Evolutionary conservation across 2,797 vertebrate genomes (phyloP).

Genomic region (Gephyroberyx darwinii): DNA sequence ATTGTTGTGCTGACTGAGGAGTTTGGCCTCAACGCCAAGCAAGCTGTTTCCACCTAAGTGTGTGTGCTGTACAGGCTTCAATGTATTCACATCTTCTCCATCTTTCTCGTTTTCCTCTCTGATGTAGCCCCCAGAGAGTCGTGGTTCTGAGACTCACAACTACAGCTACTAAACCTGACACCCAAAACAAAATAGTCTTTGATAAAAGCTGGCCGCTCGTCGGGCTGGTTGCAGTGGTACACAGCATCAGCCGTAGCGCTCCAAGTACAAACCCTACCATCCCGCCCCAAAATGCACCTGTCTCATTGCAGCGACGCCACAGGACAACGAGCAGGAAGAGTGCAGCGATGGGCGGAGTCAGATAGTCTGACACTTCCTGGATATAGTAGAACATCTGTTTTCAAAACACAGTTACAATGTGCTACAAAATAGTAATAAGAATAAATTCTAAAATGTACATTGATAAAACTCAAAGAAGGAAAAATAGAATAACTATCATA

Average conservation of each 20-base stretch:
- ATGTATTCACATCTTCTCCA: neutral
- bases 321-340: constrained; percentile 93
- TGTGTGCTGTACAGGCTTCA: constrained; percentile 31
- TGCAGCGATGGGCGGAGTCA: constrained; percentile 94
- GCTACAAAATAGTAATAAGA: too few species aligned
- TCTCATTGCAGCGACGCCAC: constrained; percentile 95
- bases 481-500: too few species aligned
- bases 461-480: too few species aligned
- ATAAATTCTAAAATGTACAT: too few species aligned
- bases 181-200: constrained; percentile 91
- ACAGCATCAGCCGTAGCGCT: constrained; percentile 84
- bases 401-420: too few species aligned
- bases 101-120: constrained; percentile 29
- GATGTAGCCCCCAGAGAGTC: constrained; percentile 87
- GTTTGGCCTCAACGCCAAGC: neutral
- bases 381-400: constrained; percentile 98
- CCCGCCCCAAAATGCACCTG: constrained; percentile 93
- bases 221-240: constrained; percentile 89
- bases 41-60: constrained; percentile 1
- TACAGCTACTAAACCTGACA: constrained; percentile 84
- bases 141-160: constrained; percentile 89
- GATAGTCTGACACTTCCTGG: constrained; percentile 92
- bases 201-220: constrained; percentile 89
- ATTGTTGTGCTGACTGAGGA: constrained; percentile 4
- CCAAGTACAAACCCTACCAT: constrained; percentile 89